Conservation (phyloP, 1,140 invertebrate species). For the Samia ricini region DNA sequence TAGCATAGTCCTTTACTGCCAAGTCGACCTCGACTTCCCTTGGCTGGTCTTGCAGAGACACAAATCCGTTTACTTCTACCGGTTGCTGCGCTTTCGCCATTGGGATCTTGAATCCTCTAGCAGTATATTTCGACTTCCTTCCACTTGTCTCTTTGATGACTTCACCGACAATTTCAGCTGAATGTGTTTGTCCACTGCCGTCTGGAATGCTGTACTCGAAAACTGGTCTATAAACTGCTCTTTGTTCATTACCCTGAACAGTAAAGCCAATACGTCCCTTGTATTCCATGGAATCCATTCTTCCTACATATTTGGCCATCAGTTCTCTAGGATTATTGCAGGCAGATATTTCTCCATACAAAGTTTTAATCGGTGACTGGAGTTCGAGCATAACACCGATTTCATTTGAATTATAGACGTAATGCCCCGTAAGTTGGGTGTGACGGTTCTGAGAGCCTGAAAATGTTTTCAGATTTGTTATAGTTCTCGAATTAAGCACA, state of each 20-base stretch:
- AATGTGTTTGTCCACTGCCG: constrained; percentile 53
- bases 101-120: constrained; percentile 79
- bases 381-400: constrained; percentile 77
- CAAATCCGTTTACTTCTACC: constrained; percentile 9
- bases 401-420: constrained; percentile 69
- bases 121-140: constrained; percentile 71
- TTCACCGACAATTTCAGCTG: constrained; percentile 56
- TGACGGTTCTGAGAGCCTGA: constrained; percentile 83
- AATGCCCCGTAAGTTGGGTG: constrained; percentile 72
- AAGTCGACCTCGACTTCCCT: constrained; percentile 69
- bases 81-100: constrained; percentile 64
- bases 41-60: neutral
- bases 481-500: neutral
- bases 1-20: constrained; percentile 70
- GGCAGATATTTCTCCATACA: constrained; percentile 74
- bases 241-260: constrained; percentile 73
- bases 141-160: constrained; percentile 44
- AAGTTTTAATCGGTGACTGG: constrained; percentile 79
- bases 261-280: constrained; percentile 81
- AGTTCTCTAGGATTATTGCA: constrained; percentile 79
- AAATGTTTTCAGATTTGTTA: neutral
- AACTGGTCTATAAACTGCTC: constrained; percentile 81
- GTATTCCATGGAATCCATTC: constrained; percentile 79
- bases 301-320: constrained; percentile 74
- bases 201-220: constrained; percentile 83